These are phyloP conservation scores for Drosophila prosaltans DNA, from an alignment of 1,140 invertebrate species.

Conservation along the genomic window DNA sequence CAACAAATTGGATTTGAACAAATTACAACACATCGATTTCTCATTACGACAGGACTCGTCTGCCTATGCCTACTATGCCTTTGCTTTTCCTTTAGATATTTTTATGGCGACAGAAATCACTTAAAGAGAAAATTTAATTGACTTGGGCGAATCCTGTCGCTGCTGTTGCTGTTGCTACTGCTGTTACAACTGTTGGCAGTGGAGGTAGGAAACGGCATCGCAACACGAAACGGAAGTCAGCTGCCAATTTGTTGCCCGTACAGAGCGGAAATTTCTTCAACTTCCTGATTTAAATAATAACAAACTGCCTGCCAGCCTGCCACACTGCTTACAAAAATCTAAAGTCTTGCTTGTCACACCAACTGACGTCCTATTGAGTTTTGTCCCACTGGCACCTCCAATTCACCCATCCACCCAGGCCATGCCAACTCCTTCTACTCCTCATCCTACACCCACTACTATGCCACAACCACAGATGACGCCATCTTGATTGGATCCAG, in stretches of 20 bases:
- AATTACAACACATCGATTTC: conserved; percentile 75
- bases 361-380: conserved; percentile 59
- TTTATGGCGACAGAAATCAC: conserved; percentile 74
- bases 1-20: conserved; percentile 51
- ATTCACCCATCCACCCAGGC: neutral
- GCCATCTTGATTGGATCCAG: conserved; percentile 33
- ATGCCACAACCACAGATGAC: conserved; percentile 16
- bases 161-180: conserved; percentile 7
- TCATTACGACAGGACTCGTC: conserved; percentile 48
- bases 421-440: too few relatives aligned
- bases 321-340: conserved; percentile 28
- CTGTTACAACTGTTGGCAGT: neutral
- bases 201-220: conserved; percentile 16
- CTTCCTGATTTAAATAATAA: conserved; percentile 83
- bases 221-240: conserved; percentile 47
- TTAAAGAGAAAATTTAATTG: conserved; percentile 80
- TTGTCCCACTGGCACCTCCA: conserved; percentile 20
- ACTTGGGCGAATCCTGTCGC: conserved; percentile 45
- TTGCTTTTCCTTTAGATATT: neutral
- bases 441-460: neutral
- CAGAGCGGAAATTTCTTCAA: conserved; percentile 78
- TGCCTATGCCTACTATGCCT: neutral
- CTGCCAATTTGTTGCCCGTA: conserved; percentile 76
- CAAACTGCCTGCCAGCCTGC: conserved; percentile 54
- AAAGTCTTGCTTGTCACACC: conserved; percentile 70